Evolutionary conservation across 30 jellyfish, hydroid and myxozoan genomes (phyloP), one percentile per base, ranked within the genome.

Genomic region (Aurelia sp.): DNA sequence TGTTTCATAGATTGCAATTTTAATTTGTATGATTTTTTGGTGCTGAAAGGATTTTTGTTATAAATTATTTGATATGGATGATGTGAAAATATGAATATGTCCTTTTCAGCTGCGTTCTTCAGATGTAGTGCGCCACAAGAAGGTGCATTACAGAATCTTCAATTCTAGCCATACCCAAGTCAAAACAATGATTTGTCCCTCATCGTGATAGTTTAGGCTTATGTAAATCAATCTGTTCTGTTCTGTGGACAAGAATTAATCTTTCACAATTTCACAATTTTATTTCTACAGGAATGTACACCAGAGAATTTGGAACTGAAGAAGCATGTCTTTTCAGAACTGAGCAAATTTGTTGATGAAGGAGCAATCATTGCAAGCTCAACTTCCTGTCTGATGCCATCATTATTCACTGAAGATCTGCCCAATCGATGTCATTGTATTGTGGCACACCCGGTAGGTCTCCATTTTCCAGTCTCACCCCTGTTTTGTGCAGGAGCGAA

Each of bases 361-460:
- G 91, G 84, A 4, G 66, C 94, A 12, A 79, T 93, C n/a, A 21
- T 93, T 27, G 96, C 97, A 12, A 88, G 97, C 78, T 93, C 98
- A 18, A 82, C 98, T 1, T 93, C 98, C 0, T 93, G 98, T 62
- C 72, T 93, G 48, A 62, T 69, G 53, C 97, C 98, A 31, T 93
- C 98, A n/a, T 70, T 78, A 67, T 93, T 93, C 59, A 87, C 96
- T 17, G 90, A 75, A 58, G 78, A 82, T 22, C 92, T 93, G 40
- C 86, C 90, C 23, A 87, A 93, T 63, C 62, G 93, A 70, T 59
- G 76, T 2, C 96, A 78, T 19, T 93, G 96, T 74, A 76, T 93
- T 33, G 98, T 87, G 23, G 96, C 98, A 20, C 98, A 93, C 66
- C 98, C 98, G 21, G 98, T 93, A 64, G 71, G 93, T 51, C 3